A percentile compares a stretch with the other conserved stretches of the same genome.
Conservation (phyloP, 2,797 vertebrate genomes). For the Arnoldichthys spilopterus region DNA sequence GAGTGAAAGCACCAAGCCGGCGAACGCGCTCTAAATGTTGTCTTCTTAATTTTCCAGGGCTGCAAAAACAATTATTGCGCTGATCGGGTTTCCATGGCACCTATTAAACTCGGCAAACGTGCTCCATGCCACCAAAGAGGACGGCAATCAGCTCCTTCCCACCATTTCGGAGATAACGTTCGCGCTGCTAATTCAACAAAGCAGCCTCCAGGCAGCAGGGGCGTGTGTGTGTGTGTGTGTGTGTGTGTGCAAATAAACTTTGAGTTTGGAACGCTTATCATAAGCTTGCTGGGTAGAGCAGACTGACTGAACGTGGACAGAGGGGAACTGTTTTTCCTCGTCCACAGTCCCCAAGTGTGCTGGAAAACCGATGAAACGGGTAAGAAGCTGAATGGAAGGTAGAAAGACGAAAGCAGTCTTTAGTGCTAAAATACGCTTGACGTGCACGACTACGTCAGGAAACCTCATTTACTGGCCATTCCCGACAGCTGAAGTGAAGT, state of each 20-base stretch:
- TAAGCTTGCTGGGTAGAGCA: not conserved
- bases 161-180: constrained; percentile 72
- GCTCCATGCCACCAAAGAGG: constrained; percentile 73
- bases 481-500: not conserved
- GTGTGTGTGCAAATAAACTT: constrained; percentile 72
- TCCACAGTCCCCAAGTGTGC: not conserved
- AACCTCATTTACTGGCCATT: not conserved
- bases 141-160: constrained; percentile 72
- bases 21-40: constrained; percentile 66
- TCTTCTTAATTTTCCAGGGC: constrained; percentile 73
- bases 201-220: constrained; percentile 67
- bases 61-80: constrained; percentile 76
- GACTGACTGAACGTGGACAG: not conserved
- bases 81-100: constrained; percentile 76
- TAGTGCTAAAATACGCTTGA: too few species aligned
- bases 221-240: too few species aligned
- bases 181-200: constrained; percentile 74
- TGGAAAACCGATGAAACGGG: not conserved
- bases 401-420: not conserved
- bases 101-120: constrained; percentile 74
- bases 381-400: not conserved
- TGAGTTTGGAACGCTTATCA: constrained; percentile 63
- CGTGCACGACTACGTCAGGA: not conserved
- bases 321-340: not conserved
- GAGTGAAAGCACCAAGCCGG: constrained; percentile 56